Base-by-base conservation (phyloP, 2,797 vertebrate species). In the Glyptemys insculpta region DNA sequence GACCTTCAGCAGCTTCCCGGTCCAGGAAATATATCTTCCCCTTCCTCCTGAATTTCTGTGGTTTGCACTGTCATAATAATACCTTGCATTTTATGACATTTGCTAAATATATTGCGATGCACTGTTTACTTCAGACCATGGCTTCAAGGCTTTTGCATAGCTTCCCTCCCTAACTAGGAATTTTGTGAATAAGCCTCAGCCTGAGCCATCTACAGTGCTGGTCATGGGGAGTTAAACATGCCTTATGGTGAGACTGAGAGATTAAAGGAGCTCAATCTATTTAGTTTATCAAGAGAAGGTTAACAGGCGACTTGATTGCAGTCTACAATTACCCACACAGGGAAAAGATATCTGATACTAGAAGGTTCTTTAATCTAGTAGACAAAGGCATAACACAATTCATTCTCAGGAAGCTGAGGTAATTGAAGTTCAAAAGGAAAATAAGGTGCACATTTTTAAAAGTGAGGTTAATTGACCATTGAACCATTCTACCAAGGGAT, bases 61-160 rank as follows among this genome's bases (percentile, higher is more conserved):
- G 72, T 44, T 93, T 86, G 49, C 34, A 56, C 85, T 65, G 83
- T 50, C 79, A 52, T 89, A 89, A 89, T 93, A 68, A 86, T 44
- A 86, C 8, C 50, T 79, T 86, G 56, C 29, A 41, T 83, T 68
- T 83, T 57, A 47, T 50, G 44, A 79, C 65, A 79, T 68, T 44
- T 78, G 53, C 31, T 49, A 34, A 62, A 82, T 86, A 78, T 50
- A 89, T 49, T 65, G 79, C 31, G 44, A 72, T 18, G 37, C 4
- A 8, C 44, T 89, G 83, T 82, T 72, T 82, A 57, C 37, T 72
- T 44, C 34, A 34, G 19, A 56, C 4, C 50, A 11, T 82, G 57
- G 72, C 47, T 52, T 54, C 6, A 7, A 54, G 87, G 62, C 83
- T 50, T 25, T 21, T 47, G 21, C 44, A 57, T 78, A 21, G 21